Evolutionary conservation across 30 jellyfish, hydroid and myxozoan genomes (phyloP), one percentile per base, ranked within the genome.

Genomic region (Catostylus mosaicus): DNA sequence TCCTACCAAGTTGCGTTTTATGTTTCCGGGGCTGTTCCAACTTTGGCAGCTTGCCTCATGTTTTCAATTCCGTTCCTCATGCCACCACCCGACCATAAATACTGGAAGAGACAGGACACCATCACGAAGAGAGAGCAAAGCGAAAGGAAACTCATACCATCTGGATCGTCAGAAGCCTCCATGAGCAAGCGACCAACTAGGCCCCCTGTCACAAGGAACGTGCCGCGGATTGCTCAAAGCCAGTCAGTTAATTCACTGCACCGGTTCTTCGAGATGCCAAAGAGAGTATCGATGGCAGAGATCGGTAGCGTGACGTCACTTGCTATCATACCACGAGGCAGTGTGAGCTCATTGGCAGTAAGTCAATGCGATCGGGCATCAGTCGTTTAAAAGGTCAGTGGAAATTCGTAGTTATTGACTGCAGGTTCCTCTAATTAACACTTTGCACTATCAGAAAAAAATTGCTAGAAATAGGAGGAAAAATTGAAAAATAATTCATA

Each of bases 11-110:
- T 94, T 31, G 99, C 99, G 29, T 94, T 94, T 62, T 94, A 87
- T 68, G 97, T 94, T 47, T 95, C 99, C 73, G 99, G 99, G 40
- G 99, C 99, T 0, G 91, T 94, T 19, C 97, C 99, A 8, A 87
- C 97, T 0, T 37, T 94, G 33, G 99, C 99, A 7, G 93, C 97
- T 0, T 88, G 97, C 43, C 46, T 87, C 48, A 81, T 94, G 99
- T 94, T 94, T 80, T 88, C 91, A 3, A 79, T 94, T 1, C 99
- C 99, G 14, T 94, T 94, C 82, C 86, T 94, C 3, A 88, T 94
- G 96, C 99, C 99, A 34, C 99, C 99, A 24, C 93, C 94, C 2
- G 99, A 84, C 33, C 96, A 94, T 68, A 59, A 46, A 31, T 94
- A 56, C 60, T 94, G 99, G 99, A 71, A 92, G 45, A 72, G 90